A percentile compares a stretch with the other conserved stretches of the same genome.
Evolutionary conservation across 2,888 invertebrate genomes (phyloP).

Genomic region (Ormyrus nitidulus): DNA sequence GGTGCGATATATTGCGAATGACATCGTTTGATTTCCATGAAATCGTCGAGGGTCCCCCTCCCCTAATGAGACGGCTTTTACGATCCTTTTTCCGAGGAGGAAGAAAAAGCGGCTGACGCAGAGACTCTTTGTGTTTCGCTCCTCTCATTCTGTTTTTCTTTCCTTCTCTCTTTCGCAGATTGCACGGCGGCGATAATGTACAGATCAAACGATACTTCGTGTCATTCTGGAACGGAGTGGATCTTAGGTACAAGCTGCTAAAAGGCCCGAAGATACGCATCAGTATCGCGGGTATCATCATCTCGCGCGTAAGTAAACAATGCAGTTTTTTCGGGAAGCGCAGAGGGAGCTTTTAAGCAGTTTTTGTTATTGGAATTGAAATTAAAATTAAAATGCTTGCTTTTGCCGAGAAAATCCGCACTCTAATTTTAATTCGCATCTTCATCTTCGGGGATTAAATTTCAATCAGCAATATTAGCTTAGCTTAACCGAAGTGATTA

Average conservation of each 20-base stretch:
- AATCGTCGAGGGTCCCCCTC: neutral
- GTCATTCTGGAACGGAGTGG: slow-evolving; percentile 97
- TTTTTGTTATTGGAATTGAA: too few species aligned
- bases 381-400: too few species aligned
- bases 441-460: too few species aligned
- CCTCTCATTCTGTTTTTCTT: neutral
- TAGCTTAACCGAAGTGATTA: too few species aligned
- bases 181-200: slow-evolving; percentile 86
- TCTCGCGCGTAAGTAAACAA: slow-evolving; percentile 87
- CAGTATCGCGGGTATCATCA: slow-evolving; percentile 96
- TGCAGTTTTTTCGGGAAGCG: neutral
- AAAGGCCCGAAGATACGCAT: slow-evolving; percentile 95
- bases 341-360: too few species aligned
- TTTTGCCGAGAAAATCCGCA: too few species aligned
- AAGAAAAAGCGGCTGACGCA: too few species aligned
- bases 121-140: too few species aligned
- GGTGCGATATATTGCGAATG: neutral
- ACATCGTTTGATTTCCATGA: slow-evolving; percentile 14
- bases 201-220: slow-evolving; percentile 96
- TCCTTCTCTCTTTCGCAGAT: slow-evolving; percentile 73
- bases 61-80: slow-evolving; percentile 15
- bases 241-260: slow-evolving; percentile 92
- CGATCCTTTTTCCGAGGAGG: neutral
- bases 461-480: too few species aligned
- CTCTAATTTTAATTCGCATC: too few species aligned